Evolutionary conservation across 2,113 vertebrate genomes (phyloP).

Genomic region (Pyxicephalus adspersus): DNA sequence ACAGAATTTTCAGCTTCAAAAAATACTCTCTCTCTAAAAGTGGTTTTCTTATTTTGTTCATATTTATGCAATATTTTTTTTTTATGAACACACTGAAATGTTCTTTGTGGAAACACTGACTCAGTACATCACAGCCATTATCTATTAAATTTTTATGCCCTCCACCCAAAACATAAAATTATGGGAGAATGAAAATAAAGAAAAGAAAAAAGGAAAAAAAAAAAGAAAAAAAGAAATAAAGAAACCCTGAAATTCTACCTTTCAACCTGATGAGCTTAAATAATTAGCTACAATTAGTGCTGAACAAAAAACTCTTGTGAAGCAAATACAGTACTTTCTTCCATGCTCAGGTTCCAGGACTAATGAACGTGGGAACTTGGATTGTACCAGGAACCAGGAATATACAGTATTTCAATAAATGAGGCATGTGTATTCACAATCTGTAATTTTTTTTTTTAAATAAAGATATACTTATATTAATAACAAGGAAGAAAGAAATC

Average conservation of each 20-base stretch:
- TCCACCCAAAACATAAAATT: background rate
- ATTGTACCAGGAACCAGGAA: conserved; percentile 17
- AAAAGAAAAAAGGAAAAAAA: background rate
- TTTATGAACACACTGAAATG: conserved; percentile 27
- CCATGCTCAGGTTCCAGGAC: background rate
- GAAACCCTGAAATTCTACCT: background rate
- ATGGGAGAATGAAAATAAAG: background rate
- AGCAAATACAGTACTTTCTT: conserved; percentile 8
- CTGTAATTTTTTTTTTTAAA: conserved; percentile 8
- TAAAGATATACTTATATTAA: conserved; percentile 11
- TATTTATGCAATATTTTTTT: conserved; percentile 15
- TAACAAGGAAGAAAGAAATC: background rate
- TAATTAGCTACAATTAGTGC: conserved; percentile 24
- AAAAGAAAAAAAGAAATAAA: background rate
- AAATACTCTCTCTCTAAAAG: conserved; percentile 44
- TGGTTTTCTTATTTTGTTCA: conserved; percentile 29
- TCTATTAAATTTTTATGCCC: conserved; percentile 40
- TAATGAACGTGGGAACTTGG: background rate
- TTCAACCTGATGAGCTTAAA: conserved; percentile 26
- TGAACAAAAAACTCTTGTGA: conserved; percentile 6
- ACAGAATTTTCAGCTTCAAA: conserved; percentile 45
- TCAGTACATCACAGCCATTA: conserved; percentile 46
- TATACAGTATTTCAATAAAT: conserved; percentile 13
- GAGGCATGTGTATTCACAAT: conserved; percentile 32
- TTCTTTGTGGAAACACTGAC: conserved; percentile 44